Conservation (phyloP, 2,888 invertebrate genomes). For the Escarpia spicata region DNA sequence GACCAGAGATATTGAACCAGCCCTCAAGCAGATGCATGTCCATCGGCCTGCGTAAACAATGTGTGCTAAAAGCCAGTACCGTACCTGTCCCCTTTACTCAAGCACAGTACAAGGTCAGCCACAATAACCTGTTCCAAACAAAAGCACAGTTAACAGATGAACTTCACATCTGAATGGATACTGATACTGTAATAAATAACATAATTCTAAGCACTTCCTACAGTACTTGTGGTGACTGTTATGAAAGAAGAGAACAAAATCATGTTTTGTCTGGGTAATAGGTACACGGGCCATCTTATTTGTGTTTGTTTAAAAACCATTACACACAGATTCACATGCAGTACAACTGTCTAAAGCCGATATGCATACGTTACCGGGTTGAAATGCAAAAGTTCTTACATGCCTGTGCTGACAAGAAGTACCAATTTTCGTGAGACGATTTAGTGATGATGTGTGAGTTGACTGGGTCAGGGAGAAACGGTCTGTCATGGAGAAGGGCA, state of each 20-base stretch:
- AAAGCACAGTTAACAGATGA: neutral
- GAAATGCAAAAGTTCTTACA: slow-evolving; percentile 16
- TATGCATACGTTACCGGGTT: neutral
- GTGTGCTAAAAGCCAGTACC: neutral
- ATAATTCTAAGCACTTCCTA: neutral
- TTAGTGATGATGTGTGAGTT: slow-evolving; percentile 8
- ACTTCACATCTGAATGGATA: neutral
- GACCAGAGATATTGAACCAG: neutral
- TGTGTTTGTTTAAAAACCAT: neutral
- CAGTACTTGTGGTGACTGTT: neutral
- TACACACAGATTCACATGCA: neutral
- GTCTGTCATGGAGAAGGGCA: slow-evolving; percentile 5
- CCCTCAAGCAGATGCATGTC: slow-evolving; percentile 5
- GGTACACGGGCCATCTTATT: neutral
- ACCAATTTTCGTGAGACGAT: neutral
- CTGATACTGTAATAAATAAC: slow-evolving; percentile 8
- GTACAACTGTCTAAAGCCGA: neutral
- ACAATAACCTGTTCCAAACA: neutral
- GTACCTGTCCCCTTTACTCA: neutral
- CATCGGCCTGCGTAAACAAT: neutral
- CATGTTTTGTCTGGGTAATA: neutral
- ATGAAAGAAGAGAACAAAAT: neutral
- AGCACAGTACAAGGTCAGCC: slow-evolving; percentile 6
- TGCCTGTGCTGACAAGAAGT: slow-evolving; percentile 16
- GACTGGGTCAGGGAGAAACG: slow-evolving; percentile 12